Evolutionary conservation across 1,140 invertebrate species (phyloP), one percentile per base, ranked within the genome.

Genomic region (Drosophila neocordata): DNA sequence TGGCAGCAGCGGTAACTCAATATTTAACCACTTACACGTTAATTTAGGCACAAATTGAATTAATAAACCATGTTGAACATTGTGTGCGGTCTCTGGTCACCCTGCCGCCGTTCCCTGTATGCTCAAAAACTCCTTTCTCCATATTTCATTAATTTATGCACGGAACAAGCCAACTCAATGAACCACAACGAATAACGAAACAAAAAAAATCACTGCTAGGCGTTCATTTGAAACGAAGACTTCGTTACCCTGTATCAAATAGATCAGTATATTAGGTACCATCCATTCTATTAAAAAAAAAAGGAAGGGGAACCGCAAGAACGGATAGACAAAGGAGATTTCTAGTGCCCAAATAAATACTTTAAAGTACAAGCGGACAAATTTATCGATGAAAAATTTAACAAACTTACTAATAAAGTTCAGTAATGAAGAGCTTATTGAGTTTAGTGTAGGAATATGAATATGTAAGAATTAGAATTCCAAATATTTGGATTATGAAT

Each of bases 11-110:
- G 63, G 87, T 90, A 90, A 90, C 87, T 90, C 77, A 90, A 90
- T 90, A 90, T 88, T 48, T 87, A 90, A 87, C 82, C 88, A 89
- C 88, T 90, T 90, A 90, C 77, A 90, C 87, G 89, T 90, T 90
- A 90, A 90, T 90, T 90, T 90, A 89, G 82, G 87, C 83, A 91
- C 89, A 90, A 90, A 90, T 90, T 90, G 89, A 90, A 90, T 90
- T 90, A 90, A 90, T 90, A 90, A 90, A 90, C 89, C 81, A 90
- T 90, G 89, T 90, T 89, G 58, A 56, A 83, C 89, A 85, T 77
- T 89, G 89, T 90, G 89, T 90, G 89, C 83, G 88, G 88, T 90
- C 88, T 78, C 27, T 35, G 65, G 70, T 58, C 73, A 70, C 65
- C 31, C 48, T 64, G 22, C 22, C 61, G 20, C 57, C 53, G 15